These are phyloP conservation scores for Danionella cerebrum DNA, from an alignment of 2,113 vertebrate species.

Conservation along the genomic window DNA sequence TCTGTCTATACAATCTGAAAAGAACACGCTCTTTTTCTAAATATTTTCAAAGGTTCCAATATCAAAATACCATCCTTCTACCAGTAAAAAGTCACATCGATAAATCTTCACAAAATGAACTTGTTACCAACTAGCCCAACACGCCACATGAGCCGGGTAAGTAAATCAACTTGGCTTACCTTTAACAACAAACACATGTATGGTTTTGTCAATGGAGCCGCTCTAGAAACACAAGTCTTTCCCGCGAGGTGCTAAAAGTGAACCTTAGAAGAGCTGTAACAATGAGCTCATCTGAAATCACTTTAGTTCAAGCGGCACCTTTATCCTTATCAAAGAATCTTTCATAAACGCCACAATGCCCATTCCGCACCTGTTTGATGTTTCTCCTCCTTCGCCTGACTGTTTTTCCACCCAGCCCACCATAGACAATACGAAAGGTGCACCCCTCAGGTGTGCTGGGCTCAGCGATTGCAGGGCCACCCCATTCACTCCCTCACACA, in stretches of 20 bases:
- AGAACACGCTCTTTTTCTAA: too few relatives aligned
- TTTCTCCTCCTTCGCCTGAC: constrained; percentile 78
- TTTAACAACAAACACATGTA: constrained; percentile 50
- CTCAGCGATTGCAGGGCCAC: constrained; percentile 73
- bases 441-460: constrained; percentile 59
- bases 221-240: constrained; percentile 39
- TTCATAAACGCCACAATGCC: constrained; percentile 73
- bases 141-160: constrained; percentile 31
- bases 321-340: constrained; percentile 64
- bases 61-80: too few relatives aligned
- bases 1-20: too few relatives aligned
- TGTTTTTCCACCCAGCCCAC: constrained; percentile 73
- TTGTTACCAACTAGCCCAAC: constrained; percentile 15
- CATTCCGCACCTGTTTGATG: constrained; percentile 76
- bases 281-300: constrained; percentile 66
- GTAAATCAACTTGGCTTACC: constrained; percentile 56
- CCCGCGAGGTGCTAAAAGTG: constrained; percentile 50
- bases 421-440: constrained; percentile 76
- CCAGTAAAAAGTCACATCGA: too few relatives aligned
- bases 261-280: constrained; percentile 57
- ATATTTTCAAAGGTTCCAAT: too few relatives aligned
- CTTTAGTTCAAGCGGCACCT: constrained; percentile 60
- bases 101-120: too few relatives aligned
- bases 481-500: constrained; percentile 79
- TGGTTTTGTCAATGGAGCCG: constrained; percentile 43